Base-by-base conservation (phyloP, 2,797 vertebrate species). In the Meda fulgida region DNA sequence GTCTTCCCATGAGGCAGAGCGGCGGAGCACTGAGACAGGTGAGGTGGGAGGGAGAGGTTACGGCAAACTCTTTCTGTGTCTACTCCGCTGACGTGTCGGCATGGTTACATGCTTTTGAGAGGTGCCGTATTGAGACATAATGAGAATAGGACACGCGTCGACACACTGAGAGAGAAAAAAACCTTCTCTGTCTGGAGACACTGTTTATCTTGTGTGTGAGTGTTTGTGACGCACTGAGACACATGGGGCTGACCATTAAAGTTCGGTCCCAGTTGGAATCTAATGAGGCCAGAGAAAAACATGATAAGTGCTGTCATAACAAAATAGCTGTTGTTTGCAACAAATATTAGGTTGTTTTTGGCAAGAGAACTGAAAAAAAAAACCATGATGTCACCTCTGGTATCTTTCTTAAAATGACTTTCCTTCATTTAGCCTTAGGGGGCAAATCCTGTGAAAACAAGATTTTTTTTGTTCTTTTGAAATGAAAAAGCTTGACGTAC, bases 91-190 rank as follows among this genome's bases (percentile, higher is more conserved):
- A 84, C 86, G 66, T 63, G 86, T 89, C 67, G 72, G 79, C 87
- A 88, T 91, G 87, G 89, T 86, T 84, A 89, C 89, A 65, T 84
- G 77, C 76, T 82, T 88, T 40, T 87, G 65, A 88, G 88, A 84
- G 78, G 85, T 48, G 18, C 66, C 6, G 73, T 83, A 84, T 86
- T 87, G 84, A 87, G 80, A 88, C 87, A 80, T 87, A 88, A 89
- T 86, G 63, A 78, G 86, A 87, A 87, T 43, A 70, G 51, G 84
- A 81, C 85, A 86, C 31, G 76, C 26, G 13, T 84, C 60, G 53
- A 83, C 82, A 87, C 78, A 81, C 63, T 69, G 84, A 82, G 78
- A 78, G 80, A 82, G 18, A 76, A 69, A 81, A 66, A 66, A 71
- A 71, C 86, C 75, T 84, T 63, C 67, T 84, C 69, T 34, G 78